Base-by-base conservation (phyloP, 64 coral and sea anemone species). In the Montipora foliosa region DNA sequence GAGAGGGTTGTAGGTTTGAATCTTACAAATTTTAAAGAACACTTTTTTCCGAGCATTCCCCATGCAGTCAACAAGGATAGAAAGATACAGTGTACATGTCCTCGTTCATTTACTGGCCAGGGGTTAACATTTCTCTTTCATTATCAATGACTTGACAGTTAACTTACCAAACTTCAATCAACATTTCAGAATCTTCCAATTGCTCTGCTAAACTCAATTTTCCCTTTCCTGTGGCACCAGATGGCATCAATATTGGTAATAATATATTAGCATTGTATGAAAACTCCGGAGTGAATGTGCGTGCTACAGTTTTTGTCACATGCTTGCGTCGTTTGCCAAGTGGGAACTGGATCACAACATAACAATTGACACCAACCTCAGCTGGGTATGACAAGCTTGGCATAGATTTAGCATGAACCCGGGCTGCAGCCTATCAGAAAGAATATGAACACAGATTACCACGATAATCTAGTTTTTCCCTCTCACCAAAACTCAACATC, bases 131-230 rank as follows among this genome's bases (percentile, higher is more conserved):
- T 37, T 37, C 37, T 37, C 37, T 37, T 37, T 37, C 37, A 37
- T 2, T 64, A 16, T 22, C 44, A 73, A 16, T 48, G 12, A 57
- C 6, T 10, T 52, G 6, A 68, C 21, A n/a, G 44, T 19, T 17
- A 67, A 90, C 98, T 89, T 87, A 99, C 98, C 98, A 99, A 83
- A 99, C 52, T 94, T 99, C 98, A 94, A 99, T 92, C 12, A 96
- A 47, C 75, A 84, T 87, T 78, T 96, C 95, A 78, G 95, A 84
- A 81, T 76, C 88, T 88, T 99, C 98, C 16, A 99, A 79, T 81
- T 91, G 91, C 76, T 96, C 95, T 57, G 98, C 95, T 77, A 99
- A 87, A 66, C 92, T 99, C 1, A 86, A 49, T 47, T 87, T 47
- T 47, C 80, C 55, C 8, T 76, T 83, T 79, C 78, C 94, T 79